Evolutionary conservation across 2,113 vertebrate genomes (phyloP).

Genomic region (Rissa tridactyla): DNA sequence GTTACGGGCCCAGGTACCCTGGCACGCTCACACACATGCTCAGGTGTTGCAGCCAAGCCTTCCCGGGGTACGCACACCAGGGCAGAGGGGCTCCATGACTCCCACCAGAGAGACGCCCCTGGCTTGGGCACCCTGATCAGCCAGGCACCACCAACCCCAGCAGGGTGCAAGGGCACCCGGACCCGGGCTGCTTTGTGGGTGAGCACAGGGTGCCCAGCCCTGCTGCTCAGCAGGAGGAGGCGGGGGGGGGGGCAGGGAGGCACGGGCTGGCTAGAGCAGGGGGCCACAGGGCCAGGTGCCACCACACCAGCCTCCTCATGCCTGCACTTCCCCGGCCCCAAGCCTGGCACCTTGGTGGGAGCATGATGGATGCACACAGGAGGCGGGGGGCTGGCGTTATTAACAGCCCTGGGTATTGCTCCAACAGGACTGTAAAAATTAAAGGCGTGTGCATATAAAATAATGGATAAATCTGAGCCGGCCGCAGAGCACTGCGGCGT

Average conservation of each 20-base stretch:
- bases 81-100: neutral
- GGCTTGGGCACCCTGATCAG: neutral
- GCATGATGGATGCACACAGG: neutral
- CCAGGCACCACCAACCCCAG: neutral
- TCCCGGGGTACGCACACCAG: neutral
- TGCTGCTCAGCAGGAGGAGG: accelerated
- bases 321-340: accelerated
- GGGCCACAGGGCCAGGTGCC: neutral
- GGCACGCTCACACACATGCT: neutral
- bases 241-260: no score
- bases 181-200: neutral
- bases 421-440: conserved; percentile 58
- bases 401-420: conserved; percentile 43
- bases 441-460: conserved; percentile 59
- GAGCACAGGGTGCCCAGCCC: neutral
- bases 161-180: neutral
- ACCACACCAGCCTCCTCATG: neutral
- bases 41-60: neutral
- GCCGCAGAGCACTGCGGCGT: neutral
- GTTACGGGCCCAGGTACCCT: accelerated
- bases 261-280: neutral
- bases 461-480: conserved; percentile 49
- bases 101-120: accelerated
- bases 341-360: neutral
- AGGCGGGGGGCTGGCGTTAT: neutral